These are phyloP conservation scores for Seira sanloemensis DNA, from an alignment of 2,888 invertebrate genomes.

Conservation along the genomic window DNA sequence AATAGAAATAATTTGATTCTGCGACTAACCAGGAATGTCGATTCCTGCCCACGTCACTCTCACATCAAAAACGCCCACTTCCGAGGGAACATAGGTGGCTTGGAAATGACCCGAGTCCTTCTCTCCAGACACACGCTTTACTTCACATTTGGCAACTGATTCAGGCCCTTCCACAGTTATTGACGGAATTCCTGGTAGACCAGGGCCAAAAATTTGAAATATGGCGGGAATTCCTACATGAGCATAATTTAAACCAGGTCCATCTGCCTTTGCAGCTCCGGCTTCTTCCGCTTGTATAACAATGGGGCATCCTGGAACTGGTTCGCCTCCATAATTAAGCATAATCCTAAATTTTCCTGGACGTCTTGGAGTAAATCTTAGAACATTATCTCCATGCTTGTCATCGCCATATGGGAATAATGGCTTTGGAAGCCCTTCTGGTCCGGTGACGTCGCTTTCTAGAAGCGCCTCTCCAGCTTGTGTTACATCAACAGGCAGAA, in stretches of 20 bases:
- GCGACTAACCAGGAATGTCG: conserved; percentile 75
- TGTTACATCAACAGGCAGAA: conserved; percentile 87
- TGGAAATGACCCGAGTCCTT: conserved; percentile 84
- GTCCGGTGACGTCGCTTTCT: conserved; percentile 91
- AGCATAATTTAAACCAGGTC: conserved; percentile 79
- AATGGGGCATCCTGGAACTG: conserved; percentile 79
- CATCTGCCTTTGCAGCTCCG: conserved; percentile 80
- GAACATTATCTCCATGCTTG: conserved; percentile 82
- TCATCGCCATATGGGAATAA: conserved; percentile 83
- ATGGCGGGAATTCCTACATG: conserved; percentile 78
- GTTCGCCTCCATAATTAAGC: conserved; percentile 79
- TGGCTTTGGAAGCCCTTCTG: conserved; percentile 88
- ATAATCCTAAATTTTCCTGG: conserved; percentile 86
- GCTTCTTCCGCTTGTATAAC: conserved; percentile 80
- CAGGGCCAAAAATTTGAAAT: conserved; percentile 78
- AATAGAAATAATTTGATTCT: conserved; percentile 71
- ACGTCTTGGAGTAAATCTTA: conserved; percentile 90
- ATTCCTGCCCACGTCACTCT: conserved; percentile 83
- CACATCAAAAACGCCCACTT: conserved; percentile 94
- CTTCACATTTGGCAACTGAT: conserved; percentile 76
- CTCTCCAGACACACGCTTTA: conserved; percentile 73
- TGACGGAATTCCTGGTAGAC: conserved; percentile 77
- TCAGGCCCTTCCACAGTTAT: conserved; percentile 80
- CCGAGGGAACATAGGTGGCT: conserved; percentile 92
- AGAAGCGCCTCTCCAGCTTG: conserved; percentile 90